Evolutionary conservation across 2,888 invertebrate genomes (phyloP), one percentile per base, ranked within the genome.

Genomic region (Tiliacea aurago): DNA sequence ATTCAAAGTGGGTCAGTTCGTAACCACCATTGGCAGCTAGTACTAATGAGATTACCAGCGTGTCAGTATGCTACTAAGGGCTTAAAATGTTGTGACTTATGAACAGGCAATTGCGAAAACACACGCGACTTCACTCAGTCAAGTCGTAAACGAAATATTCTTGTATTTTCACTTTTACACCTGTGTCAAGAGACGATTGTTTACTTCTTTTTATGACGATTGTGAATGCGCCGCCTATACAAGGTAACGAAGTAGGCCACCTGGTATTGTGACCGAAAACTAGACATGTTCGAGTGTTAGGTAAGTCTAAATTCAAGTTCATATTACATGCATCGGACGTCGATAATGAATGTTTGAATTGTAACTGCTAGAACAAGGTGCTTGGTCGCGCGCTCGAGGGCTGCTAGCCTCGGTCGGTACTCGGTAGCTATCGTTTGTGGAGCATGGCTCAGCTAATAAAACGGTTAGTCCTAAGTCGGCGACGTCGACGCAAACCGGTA

Each of bases 371-470:
- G 81, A 81, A 87, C 84, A 86, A 87, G 84, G 83, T 86, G 86
- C 70, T 82, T 80, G 85, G 85, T 81, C 88, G 83, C 84, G 86
- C 88, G 81, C 88, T 88, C 55, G 73, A 89, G 90, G 91, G 92
- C 88, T 90, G 87, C 86, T 84, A 84, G 84, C 87, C 86, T 80
- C 86, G 86, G 86, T 86, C 89, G 88, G 81, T 70, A 68, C 70
- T 81, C 81, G 20, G 92, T 91, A 91, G 93, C 91, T 87, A 90
- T 93, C 91, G 92, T 95, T 95, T 94, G 95, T 95, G 92, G 95
- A 95, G 93, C 95, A 95, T 92, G 89, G 94, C 94, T 93, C 91
- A 91, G 92, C 94, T 95, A 95, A 94, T 95, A 95, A 95, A 96
- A 96, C 96, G 94, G 95, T 95, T 95, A 94, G 94, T 93, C 93